Evolutionary conservation across 2,113 vertebrate genomes (phyloP).

Genomic region (Pyrgilauda ruficollis): DNA sequence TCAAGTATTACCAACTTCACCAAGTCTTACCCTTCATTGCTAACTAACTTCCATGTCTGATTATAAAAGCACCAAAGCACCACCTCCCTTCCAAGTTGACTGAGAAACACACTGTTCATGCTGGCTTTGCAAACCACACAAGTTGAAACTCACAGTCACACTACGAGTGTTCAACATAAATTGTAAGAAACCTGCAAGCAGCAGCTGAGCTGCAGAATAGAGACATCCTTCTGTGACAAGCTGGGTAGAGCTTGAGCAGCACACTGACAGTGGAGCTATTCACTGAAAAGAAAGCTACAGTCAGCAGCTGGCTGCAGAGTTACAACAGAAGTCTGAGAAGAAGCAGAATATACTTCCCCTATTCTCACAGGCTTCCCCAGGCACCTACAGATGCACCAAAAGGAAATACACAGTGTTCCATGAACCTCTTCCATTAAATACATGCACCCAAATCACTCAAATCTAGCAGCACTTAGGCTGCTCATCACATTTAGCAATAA

Average conservation of each 20-base stretch:
- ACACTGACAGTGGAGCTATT: not conserved
- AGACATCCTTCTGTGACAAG: not conserved
- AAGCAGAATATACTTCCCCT: not conserved
- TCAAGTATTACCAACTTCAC: not conserved
- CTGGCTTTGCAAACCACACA: rapidly evolving
- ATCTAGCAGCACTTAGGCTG: not conserved
- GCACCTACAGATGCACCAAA: not conserved
- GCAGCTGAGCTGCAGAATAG: not conserved
- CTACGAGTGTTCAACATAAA: not conserved
- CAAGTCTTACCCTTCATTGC: not conserved
- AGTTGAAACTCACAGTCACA: not conserved
- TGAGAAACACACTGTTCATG: rapidly evolving
- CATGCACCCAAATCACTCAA: not conserved
- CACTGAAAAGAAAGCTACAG: not conserved
- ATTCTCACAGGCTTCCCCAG: not conserved
- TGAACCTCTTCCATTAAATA: not conserved
- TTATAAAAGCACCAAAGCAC: not conserved
- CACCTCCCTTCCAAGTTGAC: not conserved
- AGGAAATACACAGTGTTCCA: not conserved
- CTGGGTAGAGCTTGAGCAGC: not conserved
- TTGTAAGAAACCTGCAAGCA: not conserved
- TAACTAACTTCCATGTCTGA: not conserved
- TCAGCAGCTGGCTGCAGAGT: not conserved
- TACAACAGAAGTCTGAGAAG: not conserved
- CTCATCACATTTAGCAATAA: not conserved